A percentile compares a stretch with the other conserved stretches of the same genome.
Conservation (phyloP, 2,113 vertebrate genomes). For the Glareola pratincola region DNA sequence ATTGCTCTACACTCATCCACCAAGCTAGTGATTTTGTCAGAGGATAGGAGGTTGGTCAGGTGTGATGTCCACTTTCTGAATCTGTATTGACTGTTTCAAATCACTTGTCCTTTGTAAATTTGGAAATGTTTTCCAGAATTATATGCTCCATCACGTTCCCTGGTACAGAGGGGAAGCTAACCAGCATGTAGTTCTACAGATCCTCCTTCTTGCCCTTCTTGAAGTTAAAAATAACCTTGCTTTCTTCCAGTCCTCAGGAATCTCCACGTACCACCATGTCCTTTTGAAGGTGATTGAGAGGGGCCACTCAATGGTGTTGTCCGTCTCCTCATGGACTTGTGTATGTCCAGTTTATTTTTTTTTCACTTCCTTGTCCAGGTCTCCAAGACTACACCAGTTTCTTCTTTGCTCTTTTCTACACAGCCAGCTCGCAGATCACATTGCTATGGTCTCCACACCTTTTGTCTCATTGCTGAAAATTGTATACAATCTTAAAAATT, state of each 20-base stretch:
- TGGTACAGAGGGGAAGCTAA: not conserved
- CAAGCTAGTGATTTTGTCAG: not conserved
- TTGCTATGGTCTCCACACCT: not conserved
- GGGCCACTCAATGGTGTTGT: not conserved
- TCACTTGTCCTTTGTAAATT: not conserved
- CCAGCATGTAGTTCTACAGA: not conserved
- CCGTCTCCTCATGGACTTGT: not conserved
- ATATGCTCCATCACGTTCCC: not conserved
- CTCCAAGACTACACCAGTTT: not conserved
- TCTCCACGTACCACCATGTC: not conserved
- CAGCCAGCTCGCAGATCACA: not conserved
- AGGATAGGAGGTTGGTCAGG: not conserved
- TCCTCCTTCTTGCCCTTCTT: not conserved
- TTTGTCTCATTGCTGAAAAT: not conserved
- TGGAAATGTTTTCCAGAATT: not conserved
- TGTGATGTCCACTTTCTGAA: not conserved
- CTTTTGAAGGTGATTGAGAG: not conserved
- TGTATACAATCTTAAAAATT: not conserved
- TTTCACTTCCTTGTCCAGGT: not conserved
- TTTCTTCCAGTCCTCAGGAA: not conserved
- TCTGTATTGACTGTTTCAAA: not conserved
- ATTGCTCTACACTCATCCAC: not conserved
- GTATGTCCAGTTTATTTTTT: not conserved
- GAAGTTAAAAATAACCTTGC: not conserved
- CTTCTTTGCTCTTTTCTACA: not conserved